phyloP scores from a whole-genome alignment of 1,140 invertebrate species.

The Macrosteles quadrilineatus region DNA sequence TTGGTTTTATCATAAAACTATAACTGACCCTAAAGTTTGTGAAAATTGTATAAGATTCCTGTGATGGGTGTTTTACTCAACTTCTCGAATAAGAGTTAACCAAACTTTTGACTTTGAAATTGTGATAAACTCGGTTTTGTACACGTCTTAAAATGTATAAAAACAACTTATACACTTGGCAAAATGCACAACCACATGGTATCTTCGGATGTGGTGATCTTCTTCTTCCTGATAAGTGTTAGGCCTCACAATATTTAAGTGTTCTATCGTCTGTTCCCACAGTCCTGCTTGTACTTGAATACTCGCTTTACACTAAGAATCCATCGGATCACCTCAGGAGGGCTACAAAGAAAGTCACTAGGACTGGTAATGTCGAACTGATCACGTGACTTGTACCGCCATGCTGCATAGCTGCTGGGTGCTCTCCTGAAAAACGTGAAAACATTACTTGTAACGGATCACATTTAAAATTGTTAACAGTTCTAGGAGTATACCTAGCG shows the following conservation, averaged over 20 bases:
- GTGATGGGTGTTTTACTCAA: too few species aligned
- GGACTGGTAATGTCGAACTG: conserved; percentile 8
- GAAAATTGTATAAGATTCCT: too few species aligned
- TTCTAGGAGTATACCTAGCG: too few species aligned
- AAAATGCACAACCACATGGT: not conserved
- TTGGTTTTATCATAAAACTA: too few species aligned
- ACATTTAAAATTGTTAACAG: too few species aligned
- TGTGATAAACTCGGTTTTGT: too few species aligned
- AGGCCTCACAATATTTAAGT: not conserved
- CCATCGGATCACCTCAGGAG: conserved; percentile 2
- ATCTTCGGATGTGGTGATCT: too few species aligned
- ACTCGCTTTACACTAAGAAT: not conserved
- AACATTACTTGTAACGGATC: too few species aligned
- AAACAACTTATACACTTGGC: not conserved
- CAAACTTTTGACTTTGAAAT: too few species aligned
- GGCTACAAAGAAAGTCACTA: not conserved
- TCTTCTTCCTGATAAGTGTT: not conserved
- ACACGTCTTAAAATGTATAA: not conserved
- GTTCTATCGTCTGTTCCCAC: not conserved
- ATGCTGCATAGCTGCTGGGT: conserved; percentile 62
- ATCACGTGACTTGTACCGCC: conserved; percentile 44
- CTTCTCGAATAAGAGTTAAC: too few species aligned
- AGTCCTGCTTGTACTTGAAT: not conserved
- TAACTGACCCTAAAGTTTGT: too few species aligned
- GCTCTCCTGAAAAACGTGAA: conserved; percentile 57